These are phyloP conservation scores for Poecile atricapillus DNA, from an alignment of 2,113 vertebrate species.

Conservation along the genomic window DNA sequence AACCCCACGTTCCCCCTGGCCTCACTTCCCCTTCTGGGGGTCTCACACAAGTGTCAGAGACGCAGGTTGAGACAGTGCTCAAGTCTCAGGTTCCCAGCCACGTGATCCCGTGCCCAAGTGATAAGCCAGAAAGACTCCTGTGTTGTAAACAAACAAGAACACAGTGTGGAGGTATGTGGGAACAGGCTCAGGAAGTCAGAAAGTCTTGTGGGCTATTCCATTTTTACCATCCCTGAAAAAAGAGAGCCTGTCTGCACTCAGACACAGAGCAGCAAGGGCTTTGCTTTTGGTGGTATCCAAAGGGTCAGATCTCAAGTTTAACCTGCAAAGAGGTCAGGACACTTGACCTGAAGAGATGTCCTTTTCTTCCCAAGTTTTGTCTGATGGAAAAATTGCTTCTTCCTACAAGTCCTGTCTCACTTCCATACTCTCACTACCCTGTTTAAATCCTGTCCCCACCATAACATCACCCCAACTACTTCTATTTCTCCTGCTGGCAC, in stretches of 20 bases:
- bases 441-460: background rate
- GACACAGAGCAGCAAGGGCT: background rate
- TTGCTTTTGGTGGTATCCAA: background rate
- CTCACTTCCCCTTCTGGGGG: background rate
- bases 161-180: accelerated
- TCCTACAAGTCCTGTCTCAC: background rate
- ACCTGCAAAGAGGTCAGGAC: background rate
- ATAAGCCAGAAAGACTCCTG: background rate
- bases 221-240: background rate
- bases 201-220: background rate
- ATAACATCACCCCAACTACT: background rate
- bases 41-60: background rate
- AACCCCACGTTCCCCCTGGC: background rate
- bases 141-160: background rate
- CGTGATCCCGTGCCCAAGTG: accelerated
- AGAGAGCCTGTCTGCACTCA: background rate
- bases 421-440: background rate
- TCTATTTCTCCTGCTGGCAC: background rate
- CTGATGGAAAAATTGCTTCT: background rate
- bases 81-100: background rate
- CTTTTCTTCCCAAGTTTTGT: background rate
- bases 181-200: background rate
- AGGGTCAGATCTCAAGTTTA: background rate
- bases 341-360: background rate
- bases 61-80: background rate